These are phyloP conservation scores for Buphagus erythrorhynchus DNA, from an alignment of 2,797 vertebrate genomes.

Conservation along the genomic window DNA sequence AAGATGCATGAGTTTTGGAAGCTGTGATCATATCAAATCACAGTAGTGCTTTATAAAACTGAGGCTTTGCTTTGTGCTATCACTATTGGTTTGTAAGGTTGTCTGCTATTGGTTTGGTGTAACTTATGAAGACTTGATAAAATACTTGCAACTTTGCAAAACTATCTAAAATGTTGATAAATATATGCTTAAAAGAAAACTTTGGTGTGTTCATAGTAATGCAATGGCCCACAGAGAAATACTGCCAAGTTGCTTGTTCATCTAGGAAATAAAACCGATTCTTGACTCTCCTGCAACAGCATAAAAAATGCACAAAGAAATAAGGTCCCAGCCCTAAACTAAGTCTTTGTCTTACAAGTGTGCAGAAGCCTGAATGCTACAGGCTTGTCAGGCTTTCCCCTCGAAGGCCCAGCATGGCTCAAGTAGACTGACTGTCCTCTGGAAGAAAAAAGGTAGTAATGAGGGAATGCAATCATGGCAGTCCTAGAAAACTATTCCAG, in stretches of 20 bases:
- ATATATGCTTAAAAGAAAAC: not conserved
- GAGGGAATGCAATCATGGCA: not conserved
- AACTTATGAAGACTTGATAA: not conserved
- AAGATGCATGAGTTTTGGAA: not conserved
- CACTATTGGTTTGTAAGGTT: not conserved
- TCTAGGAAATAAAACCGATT: not conserved
- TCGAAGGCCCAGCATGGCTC: not conserved
- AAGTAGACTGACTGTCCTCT: not conserved
- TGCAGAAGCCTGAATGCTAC: not conserved
- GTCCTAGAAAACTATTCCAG: not conserved
- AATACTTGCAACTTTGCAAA: not conserved
- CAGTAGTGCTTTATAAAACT: not conserved
- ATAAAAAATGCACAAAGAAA: not conserved
- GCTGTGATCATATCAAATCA: not conserved
- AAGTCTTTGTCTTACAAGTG: rapidly evolving
- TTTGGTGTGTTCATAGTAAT: not conserved
- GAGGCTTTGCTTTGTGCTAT: not conserved
- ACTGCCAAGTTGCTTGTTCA: not conserved
- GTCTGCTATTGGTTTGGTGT: not conserved
- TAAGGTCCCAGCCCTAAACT: not conserved
- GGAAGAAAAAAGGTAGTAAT: not conserved
- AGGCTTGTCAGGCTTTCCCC: not conserved
- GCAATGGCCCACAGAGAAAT: not conserved
- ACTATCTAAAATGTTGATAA: not conserved
- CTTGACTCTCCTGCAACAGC: not conserved